phyloP scores from a whole-genome alignment of 1,140 invertebrate species.

The Leptinotarsa lineolata region DNA sequence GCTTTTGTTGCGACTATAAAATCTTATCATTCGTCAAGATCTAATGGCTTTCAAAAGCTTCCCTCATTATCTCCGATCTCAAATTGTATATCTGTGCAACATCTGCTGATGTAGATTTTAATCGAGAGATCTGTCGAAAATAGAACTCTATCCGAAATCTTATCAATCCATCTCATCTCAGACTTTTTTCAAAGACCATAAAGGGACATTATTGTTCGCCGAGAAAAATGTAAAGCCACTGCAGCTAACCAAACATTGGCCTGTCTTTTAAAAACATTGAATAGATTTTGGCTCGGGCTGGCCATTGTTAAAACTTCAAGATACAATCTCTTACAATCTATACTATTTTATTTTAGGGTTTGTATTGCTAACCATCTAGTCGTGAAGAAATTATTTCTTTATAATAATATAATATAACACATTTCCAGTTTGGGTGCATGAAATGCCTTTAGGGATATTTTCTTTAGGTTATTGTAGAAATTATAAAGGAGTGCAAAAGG shows the following conservation, averaged over 20 bases:
- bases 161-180: slow-evolving; percentile 51
- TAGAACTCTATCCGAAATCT: slow-evolving; percentile 43
- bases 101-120: slow-evolving; percentile 48
- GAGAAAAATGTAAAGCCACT: slow-evolving; percentile 44
- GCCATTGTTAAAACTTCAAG: slow-evolving; percentile 47
- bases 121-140: slow-evolving; percentile 39
- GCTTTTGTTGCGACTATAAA: slow-evolving; percentile 35
- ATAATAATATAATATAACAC: slow-evolving; percentile 55
- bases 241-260: slow-evolving; percentile 55
- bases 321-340: slow-evolving; percentile 53
- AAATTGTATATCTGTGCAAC: slow-evolving; percentile 41
- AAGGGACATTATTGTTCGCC: slow-evolving; percentile 45
- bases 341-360: slow-evolving; percentile 46
- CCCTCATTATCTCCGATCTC: slow-evolving; percentile 35
- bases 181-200: slow-evolving; percentile 35
- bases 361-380: slow-evolving; percentile 50
- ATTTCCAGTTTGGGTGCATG: slow-evolving; percentile 35
- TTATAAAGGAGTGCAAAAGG: slow-evolving; percentile 41
- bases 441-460: slow-evolving; percentile 41
- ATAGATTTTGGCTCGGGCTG: slow-evolving; percentile 52
- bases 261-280: slow-evolving; percentile 49
- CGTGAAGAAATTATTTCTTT: slow-evolving; percentile 55
- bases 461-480: slow-evolving; percentile 32
- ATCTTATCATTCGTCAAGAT: slow-evolving; percentile 40
- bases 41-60: slow-evolving; percentile 35